A percentile compares a stretch with the other conserved stretches of the same genome.
These are phyloP conservation scores for Rhagophthalmus giganteus DNA, from an alignment of 2,888 invertebrate genomes.

Conservation along the genomic window DNA sequence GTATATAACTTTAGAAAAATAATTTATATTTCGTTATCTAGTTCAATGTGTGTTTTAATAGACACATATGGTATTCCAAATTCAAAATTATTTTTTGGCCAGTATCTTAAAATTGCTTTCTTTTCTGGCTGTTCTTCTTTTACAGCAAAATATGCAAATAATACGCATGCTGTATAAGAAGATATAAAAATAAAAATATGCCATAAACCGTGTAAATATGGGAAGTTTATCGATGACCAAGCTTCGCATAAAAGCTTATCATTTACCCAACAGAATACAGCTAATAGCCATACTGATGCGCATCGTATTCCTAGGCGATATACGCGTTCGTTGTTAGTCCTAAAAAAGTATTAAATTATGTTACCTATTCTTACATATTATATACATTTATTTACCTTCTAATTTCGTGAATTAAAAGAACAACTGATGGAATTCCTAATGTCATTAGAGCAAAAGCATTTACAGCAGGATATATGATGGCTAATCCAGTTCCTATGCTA, in stretches of 20 bases:
- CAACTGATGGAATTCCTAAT: conserved; percentile 70
- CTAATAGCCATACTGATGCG: conserved; percentile 68
- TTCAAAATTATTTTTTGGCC: conserved; percentile 78
- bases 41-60: conserved; percentile 54
- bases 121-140: conserved; percentile 72
- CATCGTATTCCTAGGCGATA: conserved; percentile 73
- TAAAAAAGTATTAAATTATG: no score
- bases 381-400: conserved; percentile 60
- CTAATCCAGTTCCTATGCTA: conserved; percentile 67
- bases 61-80: conserved; percentile 76
- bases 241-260: conserved; percentile 79
- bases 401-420: conserved; percentile 68
- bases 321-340: conserved; percentile 47
- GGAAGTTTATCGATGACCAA: conserved; percentile 77
- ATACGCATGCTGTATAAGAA: conserved; percentile 74
- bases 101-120: conserved; percentile 70
- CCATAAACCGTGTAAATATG: conserved; percentile 83
- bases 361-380: no score
- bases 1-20: no score
- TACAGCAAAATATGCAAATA: conserved; percentile 79
- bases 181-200: conserved; percentile 80
- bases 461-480: conserved; percentile 75
- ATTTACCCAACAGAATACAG: conserved; percentile 76
- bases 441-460: conserved; percentile 83
- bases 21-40: conserved; percentile 26